Conservation (phyloP, 2,888 invertebrate species). For the Rhamphomyia laevipes region DNA sequence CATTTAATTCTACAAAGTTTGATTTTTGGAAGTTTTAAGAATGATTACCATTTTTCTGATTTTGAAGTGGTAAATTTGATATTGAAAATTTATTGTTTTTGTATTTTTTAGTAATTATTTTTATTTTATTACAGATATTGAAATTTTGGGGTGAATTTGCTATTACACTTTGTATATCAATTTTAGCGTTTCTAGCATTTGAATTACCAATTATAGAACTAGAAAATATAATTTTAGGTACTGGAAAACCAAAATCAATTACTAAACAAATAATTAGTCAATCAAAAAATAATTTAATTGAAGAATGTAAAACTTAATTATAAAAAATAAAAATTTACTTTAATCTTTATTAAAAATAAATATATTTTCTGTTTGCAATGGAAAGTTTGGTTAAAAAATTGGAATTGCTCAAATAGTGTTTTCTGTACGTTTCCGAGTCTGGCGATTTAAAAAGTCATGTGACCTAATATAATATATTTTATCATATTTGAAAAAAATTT, state of each 20-base stretch:
- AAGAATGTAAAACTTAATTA: too few relatives aligned
- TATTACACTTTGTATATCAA: conserved; percentile 16
- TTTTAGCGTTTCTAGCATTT: conserved; percentile 28
- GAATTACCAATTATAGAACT: conserved; percentile 32
- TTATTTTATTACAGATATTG: conserved; percentile 31
- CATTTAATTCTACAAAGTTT: conserved; percentile 10
- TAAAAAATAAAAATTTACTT: too few relatives aligned
- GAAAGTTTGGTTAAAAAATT: too few relatives aligned
- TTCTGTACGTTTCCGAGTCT: too few relatives aligned
- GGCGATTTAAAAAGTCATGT: too few relatives aligned
- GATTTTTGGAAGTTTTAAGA: conserved; percentile 4
- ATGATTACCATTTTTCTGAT: conserved; percentile 9
- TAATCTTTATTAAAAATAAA: too few relatives aligned
- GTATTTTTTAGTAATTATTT: not conserved
- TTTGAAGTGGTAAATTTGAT: conserved; percentile 8
- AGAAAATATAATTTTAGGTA: conserved; percentile 21
- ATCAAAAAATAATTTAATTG: too few relatives aligned
- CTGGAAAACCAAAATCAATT: conserved; percentile 22
- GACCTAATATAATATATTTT: too few relatives aligned
- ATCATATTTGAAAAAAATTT: too few relatives aligned
- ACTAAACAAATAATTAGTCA: conserved; percentile 14
- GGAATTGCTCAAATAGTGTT: too few relatives aligned
- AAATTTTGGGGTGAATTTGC: conserved; percentile 14
- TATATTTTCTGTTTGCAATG: too few relatives aligned
- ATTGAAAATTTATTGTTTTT: not conserved